Conservation (phyloP, 2,797 vertebrate species). For the Petrocephalus sullivani region DNA sequence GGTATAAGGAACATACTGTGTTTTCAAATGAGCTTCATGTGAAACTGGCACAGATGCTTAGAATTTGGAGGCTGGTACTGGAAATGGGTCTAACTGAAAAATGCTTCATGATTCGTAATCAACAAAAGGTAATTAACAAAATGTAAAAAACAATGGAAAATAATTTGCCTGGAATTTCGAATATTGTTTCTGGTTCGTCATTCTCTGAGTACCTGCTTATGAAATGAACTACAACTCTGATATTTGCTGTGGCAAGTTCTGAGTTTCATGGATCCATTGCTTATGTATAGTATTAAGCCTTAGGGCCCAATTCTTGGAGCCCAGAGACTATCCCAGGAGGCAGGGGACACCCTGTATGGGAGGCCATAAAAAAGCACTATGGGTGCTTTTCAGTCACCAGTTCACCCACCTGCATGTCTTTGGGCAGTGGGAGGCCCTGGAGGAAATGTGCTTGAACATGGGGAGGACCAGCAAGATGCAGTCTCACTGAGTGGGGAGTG, state of each 20-base stretch:
- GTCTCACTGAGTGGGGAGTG: background rate
- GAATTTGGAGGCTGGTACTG: background rate
- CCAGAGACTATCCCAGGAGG: background rate
- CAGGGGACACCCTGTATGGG: background rate
- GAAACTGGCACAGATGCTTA: background rate
- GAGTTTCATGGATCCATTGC: background rate
- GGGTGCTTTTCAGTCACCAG: background rate
- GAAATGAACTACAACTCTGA: background rate
- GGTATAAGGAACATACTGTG: background rate
- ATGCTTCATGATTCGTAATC: background rate
- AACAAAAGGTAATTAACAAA: constrained; percentile 2
- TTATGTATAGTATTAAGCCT: background rate
- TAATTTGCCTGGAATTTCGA: background rate
- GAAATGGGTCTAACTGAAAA: background rate
- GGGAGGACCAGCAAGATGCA: background rate
- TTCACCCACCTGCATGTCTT: background rate
- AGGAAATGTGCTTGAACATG: background rate
- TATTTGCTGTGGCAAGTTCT: background rate
- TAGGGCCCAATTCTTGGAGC: background rate
- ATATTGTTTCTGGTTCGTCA: background rate
- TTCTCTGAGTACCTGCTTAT: background rate
- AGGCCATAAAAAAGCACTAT: background rate
- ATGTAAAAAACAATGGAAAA: background rate
- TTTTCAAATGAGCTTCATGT: background rate
- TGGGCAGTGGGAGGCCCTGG: background rate